Conservation (phyloP, 2,888 invertebrate genomes). For the Sarcophaga rosellei region DNA sequence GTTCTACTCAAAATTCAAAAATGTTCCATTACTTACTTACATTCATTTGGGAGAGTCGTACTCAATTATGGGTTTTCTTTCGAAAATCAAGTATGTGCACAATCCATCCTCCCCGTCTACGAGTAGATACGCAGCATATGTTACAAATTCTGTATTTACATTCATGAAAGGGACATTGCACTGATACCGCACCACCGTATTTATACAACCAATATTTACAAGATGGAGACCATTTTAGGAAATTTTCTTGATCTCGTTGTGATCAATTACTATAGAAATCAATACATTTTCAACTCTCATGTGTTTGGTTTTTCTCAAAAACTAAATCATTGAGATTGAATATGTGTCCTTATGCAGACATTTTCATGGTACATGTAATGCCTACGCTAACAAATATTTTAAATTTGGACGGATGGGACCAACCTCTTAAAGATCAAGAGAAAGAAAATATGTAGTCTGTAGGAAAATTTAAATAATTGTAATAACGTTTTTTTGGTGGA, state of each 20-base stretch:
- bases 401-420: conserved; percentile 32
- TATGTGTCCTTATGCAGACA: background rate
- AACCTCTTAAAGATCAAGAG: conserved; percentile 42
- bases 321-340: conserved; percentile 13
- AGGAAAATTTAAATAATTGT: conserved; percentile 35
- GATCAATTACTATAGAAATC: conserved; percentile 63
- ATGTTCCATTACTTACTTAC: conserved; percentile 50
- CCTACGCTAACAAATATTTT: background rate
- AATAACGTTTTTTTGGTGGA: conserved; percentile 1
- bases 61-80: conserved; percentile 8
- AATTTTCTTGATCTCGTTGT: conserved; percentile 63
- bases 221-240: conserved; percentile 60
- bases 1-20: conserved; percentile 57
- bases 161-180: conserved; percentile 10
- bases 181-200: conserved; percentile 2
- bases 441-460: conserved; percentile 15
- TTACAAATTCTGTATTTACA: conserved; percentile 56
- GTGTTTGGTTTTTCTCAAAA: conserved; percentile 24
- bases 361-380: no score
- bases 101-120: background rate
- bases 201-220: conserved; percentile 18
- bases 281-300: conserved; percentile 50
- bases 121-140: conserved; percentile 48
- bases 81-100: conserved; percentile 30
- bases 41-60: conserved; percentile 49